Percentiles rank a stretch among this genome's conserved stretches.
Evolutionary conservation across 2,888 invertebrate genomes (phyloP).

Genomic region (Rhagonycha fulva): DNA sequence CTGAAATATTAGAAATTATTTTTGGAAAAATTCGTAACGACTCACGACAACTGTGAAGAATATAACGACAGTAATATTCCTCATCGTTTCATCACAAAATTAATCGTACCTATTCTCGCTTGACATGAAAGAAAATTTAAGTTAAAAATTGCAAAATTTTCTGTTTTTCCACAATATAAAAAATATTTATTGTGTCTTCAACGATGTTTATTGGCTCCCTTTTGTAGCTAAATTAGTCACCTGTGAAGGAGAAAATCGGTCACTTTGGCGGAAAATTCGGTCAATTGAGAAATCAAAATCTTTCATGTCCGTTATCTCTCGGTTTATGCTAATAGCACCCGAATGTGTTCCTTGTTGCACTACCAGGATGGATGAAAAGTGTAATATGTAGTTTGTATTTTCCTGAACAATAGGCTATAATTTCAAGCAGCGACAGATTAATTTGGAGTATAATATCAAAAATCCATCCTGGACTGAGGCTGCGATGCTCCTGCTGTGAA

Average conservation of each 20-base stretch:
- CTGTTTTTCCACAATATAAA: too few species aligned
- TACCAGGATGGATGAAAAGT: not conserved
- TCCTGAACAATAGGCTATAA: too few species aligned
- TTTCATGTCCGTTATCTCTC: not conserved
- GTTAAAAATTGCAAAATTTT: not conserved
- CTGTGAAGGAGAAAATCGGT: not conserved
- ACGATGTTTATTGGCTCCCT: not conserved
- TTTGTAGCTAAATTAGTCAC: not conserved
- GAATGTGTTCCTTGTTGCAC: not conserved
- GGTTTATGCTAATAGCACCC: not conserved
- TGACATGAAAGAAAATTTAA: not conserved
- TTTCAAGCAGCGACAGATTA: too few species aligned
- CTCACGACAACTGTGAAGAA: not conserved
- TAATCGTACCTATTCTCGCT: too few species aligned
- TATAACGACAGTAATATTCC: not conserved
- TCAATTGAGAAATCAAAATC: not conserved
- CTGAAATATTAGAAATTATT: too few species aligned
- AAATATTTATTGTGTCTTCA: not conserved
- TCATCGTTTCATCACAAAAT: not conserved
- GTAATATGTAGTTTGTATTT: not conserved
- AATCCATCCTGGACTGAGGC: too few species aligned
- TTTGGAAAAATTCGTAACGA: too few species aligned
- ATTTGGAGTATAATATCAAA: too few species aligned
- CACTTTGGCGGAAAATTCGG: not conserved
- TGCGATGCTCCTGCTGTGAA: too few species aligned